Evolutionary conservation across 2,113 vertebrate species (phyloP), one percentile per base, ranked within the genome.

Genomic region (crab-eating macaque (Macaca fascicularis)): DNA sequence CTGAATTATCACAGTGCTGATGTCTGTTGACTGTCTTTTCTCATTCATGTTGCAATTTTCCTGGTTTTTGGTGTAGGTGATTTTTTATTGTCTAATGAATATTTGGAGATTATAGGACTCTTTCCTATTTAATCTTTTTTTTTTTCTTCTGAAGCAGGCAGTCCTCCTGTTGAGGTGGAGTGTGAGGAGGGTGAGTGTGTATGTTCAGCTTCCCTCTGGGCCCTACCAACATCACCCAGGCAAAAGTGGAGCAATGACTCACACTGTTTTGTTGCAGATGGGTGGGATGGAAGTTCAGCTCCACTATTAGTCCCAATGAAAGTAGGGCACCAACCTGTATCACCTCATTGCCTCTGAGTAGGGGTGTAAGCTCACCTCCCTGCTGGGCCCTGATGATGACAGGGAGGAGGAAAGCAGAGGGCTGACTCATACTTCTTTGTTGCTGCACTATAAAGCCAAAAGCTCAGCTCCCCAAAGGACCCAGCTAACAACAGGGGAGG

Each of bases 211-310:
- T 89, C 48, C 48, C 61, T 86, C 79, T 97, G 92, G 59, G 80
- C 20, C 48, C 52, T 48, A 57, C 22, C 7, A 75, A 92, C 17
- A 95, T 52, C 74, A 89, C 27, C 45, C 50, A 89, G 87, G 78
- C 50, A 91, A 90, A 80, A 94, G 92, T 81, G 27, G 70, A 94
- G 35, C 89, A 92, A 45, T 93, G 86, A 93, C 43, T 93, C 94
- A 93, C 55, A 90, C 27, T 89, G 45, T 52, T 89, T 95, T 69
- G 52, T 27, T 93, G 59, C n/a, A 86, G 43, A 90, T 74, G 43
- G 78, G 82, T 91, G 38, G 43, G 55, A 95, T 75, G 50, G 32
- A 95, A 95, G 75, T 67, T 80, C 17, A 85, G 86, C 52, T 96
- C 55, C 30, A 87, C 27, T 86, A 55, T 43, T 59, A 52, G 52